Percentiles rank a stretch among this genome's conserved stretches.
Evolutionary conservation across 2,113 vertebrate species (phyloP).

Genomic region (Brachypteracias leptosomus): DNA sequence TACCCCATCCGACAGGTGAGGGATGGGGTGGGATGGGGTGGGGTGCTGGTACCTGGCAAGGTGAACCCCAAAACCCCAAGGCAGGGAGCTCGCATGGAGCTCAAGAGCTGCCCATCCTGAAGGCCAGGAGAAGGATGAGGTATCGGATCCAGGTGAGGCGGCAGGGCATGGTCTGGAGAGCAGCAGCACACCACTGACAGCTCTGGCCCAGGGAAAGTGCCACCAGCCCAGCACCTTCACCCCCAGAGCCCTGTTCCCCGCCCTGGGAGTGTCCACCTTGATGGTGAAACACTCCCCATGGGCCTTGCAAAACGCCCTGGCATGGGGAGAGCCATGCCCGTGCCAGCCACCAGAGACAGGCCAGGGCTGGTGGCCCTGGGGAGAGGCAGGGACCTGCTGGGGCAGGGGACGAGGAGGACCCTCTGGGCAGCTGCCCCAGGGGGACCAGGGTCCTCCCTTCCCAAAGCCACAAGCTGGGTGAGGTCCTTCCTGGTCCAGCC

Average conservation of each 20-base stretch:
- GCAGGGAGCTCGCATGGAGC: accelerated
- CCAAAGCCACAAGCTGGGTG: background rate
- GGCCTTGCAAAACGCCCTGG: background rate
- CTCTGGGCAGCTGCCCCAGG: background rate
- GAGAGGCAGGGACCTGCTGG: background rate
- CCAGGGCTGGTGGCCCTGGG: background rate
- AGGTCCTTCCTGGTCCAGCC: accelerated
- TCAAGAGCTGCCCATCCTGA: background rate
- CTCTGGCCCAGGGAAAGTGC: background rate
- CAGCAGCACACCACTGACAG: no score
- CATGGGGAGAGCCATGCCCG: background rate
- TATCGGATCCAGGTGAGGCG: accelerated
- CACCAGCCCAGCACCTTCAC: background rate
- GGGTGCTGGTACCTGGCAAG: accelerated
- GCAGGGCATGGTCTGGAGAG: background rate
- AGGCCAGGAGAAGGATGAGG: accelerated
- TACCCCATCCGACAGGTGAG: slow-evolving; percentile 89
- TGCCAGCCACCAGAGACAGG: background rate
- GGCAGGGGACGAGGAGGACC: accelerated
- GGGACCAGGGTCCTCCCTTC: background rate
- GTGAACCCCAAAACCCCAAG: background rate
- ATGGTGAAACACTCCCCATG: background rate
- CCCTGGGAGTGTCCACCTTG: background rate
- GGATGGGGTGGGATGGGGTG: background rate
- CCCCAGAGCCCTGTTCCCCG: background rate